Base-by-base conservation (phyloP, 2,113 vertebrate genomes). In the Salvelinus sp. region DNA sequence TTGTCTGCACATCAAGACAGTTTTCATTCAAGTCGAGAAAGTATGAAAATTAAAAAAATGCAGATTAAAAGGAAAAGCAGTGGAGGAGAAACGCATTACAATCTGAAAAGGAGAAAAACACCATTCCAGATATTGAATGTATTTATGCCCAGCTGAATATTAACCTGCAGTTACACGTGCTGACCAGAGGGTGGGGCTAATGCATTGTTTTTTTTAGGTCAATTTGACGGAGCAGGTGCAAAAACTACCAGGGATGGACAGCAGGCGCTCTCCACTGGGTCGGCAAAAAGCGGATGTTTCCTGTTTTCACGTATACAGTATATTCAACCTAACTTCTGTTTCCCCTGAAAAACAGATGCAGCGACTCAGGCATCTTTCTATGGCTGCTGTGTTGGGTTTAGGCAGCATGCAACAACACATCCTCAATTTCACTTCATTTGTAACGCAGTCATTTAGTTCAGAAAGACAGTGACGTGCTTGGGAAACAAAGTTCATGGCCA, bases 401-500 rank as follows among this genome's bases (percentile, higher is more conserved):
- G 38, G 81, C 76, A 69, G 20, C 86, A 88, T 87, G 87, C 86
- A 89, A 77, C 81, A 76, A 60, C 18, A 72, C 69, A 78, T 73
- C 75, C 7, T 23, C 6, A 63, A 72, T 69, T 63, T 54, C 69
- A 73, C 76, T 80, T 77, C n/a, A 80, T 79, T 69, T 65, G 25
- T 70, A n/a, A 2, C 10, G 62, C 1, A 0, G n/a, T 27, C 63
- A 50, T 14, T 50, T 50, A 50, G 12, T 16, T 14, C 1, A 44
- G 3, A 54, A 54, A 54, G 18, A 54, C 50, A 16, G 50, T 54
- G 50, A 54, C 50, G 4, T 18, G 50, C 16, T 54, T 16, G 50
- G 18, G 16, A 54, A 54, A 18, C 50, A 54, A 54, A 54, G 50
- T 18, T 4, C 50, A 54, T 14, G 50, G 50, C 4, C 50, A 16